These are phyloP conservation scores for Meloidogyne floridensis DNA, from an alignment of 1,140 invertebrate species.

Conservation along the genomic window DNA sequence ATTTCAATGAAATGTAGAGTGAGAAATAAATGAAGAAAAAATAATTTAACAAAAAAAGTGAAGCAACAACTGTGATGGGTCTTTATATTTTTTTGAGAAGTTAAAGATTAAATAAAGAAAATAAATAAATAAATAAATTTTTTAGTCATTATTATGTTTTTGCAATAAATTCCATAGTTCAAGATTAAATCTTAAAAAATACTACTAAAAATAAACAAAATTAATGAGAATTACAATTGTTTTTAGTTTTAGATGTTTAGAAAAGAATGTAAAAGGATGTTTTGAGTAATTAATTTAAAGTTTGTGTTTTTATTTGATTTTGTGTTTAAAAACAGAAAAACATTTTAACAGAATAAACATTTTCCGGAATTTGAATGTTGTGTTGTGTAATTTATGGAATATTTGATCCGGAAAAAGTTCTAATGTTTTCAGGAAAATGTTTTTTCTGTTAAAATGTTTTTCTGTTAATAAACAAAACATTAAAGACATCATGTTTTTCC, in stretches of 20 bases:
- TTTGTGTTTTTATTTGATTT: too few relatives aligned
- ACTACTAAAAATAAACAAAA: not conserved
- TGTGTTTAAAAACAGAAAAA: too few relatives aligned
- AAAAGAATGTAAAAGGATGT: not conserved
- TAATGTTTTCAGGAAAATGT: too few relatives aligned
- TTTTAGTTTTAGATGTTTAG: not conserved
- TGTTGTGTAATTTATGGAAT: too few relatives aligned
- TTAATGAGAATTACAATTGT: too few relatives aligned
- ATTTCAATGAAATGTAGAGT: not conserved
- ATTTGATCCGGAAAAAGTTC: too few relatives aligned
- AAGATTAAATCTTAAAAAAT: not conserved
- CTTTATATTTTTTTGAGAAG: not conserved
- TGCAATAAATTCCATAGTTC: not conserved
- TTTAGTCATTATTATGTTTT: slow-evolving; percentile 1
- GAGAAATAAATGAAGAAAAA: slow-evolving; percentile 1
- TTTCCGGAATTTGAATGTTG: too few relatives aligned
- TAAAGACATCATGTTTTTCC: too few relatives aligned
- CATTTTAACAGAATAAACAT: too few relatives aligned
- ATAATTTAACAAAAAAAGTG: not conserved
- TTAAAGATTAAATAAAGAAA: not conserved
- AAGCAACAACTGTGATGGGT: not conserved
- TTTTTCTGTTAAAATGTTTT: too few relatives aligned
- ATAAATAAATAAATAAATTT: not conserved
- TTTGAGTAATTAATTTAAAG: too few relatives aligned
- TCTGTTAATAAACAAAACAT: too few relatives aligned